Percentiles rank a stretch among this genome's conserved stretches.
Evolutionary conservation across 2,797 vertebrate species (phyloP).

Genomic region (Falco concolor): DNA sequence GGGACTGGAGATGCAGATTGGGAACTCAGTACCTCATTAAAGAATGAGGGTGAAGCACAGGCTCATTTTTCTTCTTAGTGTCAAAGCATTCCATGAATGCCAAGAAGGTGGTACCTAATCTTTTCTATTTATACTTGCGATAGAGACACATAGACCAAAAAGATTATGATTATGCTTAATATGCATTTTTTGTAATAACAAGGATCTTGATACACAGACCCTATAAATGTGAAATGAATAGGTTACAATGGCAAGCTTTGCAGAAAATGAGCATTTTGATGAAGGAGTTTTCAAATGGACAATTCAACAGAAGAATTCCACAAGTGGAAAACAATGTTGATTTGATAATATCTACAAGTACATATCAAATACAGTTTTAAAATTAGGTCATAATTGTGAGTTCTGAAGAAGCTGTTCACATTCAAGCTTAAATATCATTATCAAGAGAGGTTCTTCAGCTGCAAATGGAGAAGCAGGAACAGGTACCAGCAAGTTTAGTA

Average conservation of each 20-base stretch:
- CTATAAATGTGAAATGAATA: neutral
- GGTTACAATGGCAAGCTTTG: neutral
- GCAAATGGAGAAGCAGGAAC: neutral
- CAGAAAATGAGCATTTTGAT: neutral
- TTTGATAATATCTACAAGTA: neutral
- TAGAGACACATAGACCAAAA: neutral
- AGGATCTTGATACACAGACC: neutral
- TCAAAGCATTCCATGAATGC: neutral
- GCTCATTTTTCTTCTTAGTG: neutral
- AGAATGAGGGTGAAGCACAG: neutral
- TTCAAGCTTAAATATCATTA: neutral
- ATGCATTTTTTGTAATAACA: neutral
- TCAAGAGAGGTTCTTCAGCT: neutral
- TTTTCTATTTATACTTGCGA: neutral
- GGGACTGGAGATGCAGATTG: neutral
- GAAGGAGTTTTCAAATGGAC: neutral
- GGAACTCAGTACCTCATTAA: neutral
- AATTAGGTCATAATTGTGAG: neutral
- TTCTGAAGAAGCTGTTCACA: neutral
- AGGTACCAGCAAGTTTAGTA: neutral
- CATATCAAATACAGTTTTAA: neutral
- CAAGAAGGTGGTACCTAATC: neutral
- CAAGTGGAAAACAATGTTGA: neutral
- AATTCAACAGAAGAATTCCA: neutral
- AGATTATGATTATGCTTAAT: neutral